Evolutionary conservation across 2,797 vertebrate species (phyloP), one percentile per base, ranked within the genome.

Genomic region (Acipenser ruthenus): DNA sequence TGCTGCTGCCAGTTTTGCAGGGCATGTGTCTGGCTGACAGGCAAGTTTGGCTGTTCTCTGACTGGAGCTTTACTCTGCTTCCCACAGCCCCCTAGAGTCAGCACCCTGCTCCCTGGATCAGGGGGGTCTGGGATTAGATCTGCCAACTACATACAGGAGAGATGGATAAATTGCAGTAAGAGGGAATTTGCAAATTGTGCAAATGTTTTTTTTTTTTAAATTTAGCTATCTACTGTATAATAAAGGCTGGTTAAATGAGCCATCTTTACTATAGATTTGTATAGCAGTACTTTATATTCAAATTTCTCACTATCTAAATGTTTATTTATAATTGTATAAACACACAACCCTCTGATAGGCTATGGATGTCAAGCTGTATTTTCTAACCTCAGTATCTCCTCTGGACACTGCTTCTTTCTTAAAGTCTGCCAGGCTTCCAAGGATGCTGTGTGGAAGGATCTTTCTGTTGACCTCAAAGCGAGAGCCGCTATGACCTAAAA

Each of bases 371-470:
- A 4, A 37, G 37, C 37, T 37, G 37, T 37, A 37, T 51, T 67
- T 68, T 70, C 82, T 37, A 73, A 95, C 96, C 88, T 87, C 80
- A 11, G 68, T 68, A 51, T 93, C 87, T 68, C 89, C 89, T 81
- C 80, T 89, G 71, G 80, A 77, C 75, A 90, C 61, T 67, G 92
- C 89, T 75, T 91, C 93, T 73, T 63, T 83, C 77, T 68, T 91
- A 56, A 95, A 93, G 69, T 93, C 91, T 66, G 92, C 85, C 64
- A 94, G 83, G 72, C 72, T 91, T 71, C 95, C 95, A 83, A 97
- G 80, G 73, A 97, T 91, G 73, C 90, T 92, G 74, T 97, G 94
- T 2, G 93, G 86, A 71, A 93, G 87, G 73, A 97, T 74, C 80
- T 87, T 83, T 52, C 86, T 83, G 60, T 73, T 47, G 48, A 75